A percentile compares a stretch with the other conserved stretches of the same genome.
Evolutionary conservation across 2,888 invertebrate genomes (phyloP).

Genomic region (Ptychoptera contaminata): DNA sequence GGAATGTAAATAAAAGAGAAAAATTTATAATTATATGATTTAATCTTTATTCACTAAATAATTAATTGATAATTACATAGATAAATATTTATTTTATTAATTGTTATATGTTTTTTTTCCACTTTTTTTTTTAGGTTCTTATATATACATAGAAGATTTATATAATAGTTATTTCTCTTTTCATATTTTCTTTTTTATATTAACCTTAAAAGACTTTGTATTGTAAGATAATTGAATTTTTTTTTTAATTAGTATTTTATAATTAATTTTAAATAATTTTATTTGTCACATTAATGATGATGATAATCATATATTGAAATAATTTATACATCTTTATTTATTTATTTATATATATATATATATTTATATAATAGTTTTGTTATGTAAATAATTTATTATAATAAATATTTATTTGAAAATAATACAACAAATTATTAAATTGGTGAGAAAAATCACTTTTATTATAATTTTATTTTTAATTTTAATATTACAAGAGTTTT

Average conservation of each 20-base stretch:
- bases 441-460: too few species aligned
- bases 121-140: not conserved
- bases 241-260: too few species aligned
- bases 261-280: not conserved
- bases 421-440: too few species aligned
- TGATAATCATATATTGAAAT: not conserved
- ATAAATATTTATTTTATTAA: slow-evolving; percentile 1
- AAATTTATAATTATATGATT: too few species aligned
- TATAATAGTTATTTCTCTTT: not conserved
- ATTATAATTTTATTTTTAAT: too few species aligned
- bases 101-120: not conserved
- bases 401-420: too few species aligned
- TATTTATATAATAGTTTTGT: slow-evolving; percentile 1
- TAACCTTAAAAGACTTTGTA: not conserved
- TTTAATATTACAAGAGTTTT: too few species aligned
- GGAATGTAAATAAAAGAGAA: too few species aligned
- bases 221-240: too few species aligned
- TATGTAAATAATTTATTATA: not conserved
- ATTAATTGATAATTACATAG: too few species aligned
- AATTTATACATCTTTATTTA: not conserved
- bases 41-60: too few species aligned
- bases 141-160: slow-evolving; percentile 1
- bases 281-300: not conserved
- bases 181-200: slow-evolving; percentile 1
- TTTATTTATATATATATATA: not conserved